Evolutionary conservation across 2,797 vertebrate species (phyloP), one percentile per base, ranked within the genome.

Genomic region (Sternarchorhynchus goeldii): DNA sequence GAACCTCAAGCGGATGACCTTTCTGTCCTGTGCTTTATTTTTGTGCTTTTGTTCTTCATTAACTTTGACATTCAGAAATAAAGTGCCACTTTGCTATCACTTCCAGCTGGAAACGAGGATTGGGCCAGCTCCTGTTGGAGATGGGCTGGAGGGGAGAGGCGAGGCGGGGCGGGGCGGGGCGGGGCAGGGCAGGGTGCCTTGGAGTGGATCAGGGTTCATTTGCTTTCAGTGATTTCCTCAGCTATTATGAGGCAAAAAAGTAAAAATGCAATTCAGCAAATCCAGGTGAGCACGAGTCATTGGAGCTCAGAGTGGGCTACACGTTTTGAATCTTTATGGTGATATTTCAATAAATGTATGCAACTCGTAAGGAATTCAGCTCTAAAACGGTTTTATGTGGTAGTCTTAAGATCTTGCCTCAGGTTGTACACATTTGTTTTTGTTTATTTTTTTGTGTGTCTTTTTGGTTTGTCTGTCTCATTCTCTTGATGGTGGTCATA

Each of bases 71-170:
- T 72, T 79, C 73, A 67, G 57, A 63, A 74, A 66, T 60, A 25
- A 82, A 78, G 60, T 86, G 80, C 73, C 69, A 81, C 81, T 75
- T 69, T 60, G 70, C 63, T 68, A 70, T 84, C 72, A 55, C 76
- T 69, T 74, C 45, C 64, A 32, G 64, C 62, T 80, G 62, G 29
- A 79, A 81, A 31, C 4, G 57, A 79, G 39, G n/a, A 18, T 60
- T 65, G 12, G 65, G 58, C 32, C 41, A 53, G 29, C 55, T 34
- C 18, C 21, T 57, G 6, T 62, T 18, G 41, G 75, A 77, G 39
- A 36, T 29, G 2, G 16, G 4, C 10, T 41, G 10, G 39, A 10
- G 39, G 8, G 39, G 39, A 10, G 39, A 41, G 39, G 39, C 5
- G 58, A 55, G 58, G n/a, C 16, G 7, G 56, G 56, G 6, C 10